Percentiles rank a stretch among this genome's conserved stretches.
Evolutionary conservation across 2,888 invertebrate species (phyloP).

Genomic region (Nomada flava): DNA sequence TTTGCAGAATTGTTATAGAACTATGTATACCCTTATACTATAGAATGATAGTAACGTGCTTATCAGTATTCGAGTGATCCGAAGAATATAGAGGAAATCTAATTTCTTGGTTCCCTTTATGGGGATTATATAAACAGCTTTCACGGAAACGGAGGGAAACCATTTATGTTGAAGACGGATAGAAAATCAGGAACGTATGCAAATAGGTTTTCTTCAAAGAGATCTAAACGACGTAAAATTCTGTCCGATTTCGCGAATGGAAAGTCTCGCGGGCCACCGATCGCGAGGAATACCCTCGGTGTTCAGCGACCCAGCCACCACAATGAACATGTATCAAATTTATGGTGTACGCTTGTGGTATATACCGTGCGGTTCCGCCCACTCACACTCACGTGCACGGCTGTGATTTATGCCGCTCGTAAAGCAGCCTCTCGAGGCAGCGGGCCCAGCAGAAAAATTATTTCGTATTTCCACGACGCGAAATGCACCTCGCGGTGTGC

Average conservation of each 20-base stretch:
- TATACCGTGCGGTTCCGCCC: constrained; percentile 72
- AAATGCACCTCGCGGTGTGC: constrained; percentile 41
- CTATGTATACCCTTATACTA: no score
- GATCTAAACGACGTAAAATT: constrained; percentile 4
- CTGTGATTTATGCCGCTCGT: constrained; percentile 75
- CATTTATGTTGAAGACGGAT: no score
- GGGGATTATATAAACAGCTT: no score
- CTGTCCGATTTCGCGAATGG: constrained; percentile 25
- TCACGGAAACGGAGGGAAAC: no score
- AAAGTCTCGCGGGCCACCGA: constrained; percentile 47
- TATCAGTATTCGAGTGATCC: no score
- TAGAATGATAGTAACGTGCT: no score
- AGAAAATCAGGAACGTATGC: neutral
- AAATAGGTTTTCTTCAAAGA: neutral
- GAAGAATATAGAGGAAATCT: no score
- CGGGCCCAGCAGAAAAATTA: constrained; percentile 57
- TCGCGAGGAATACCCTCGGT: constrained; percentile 46
- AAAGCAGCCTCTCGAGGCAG: constrained; percentile 69
- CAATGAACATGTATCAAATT: constrained; percentile 78
- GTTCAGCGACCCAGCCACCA: constrained; percentile 62
- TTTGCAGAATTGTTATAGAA: no score
- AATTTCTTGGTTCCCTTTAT: no score
- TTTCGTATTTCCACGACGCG: constrained; percentile 58
- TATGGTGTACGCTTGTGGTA: constrained; percentile 73
- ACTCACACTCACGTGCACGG: constrained; percentile 76